A percentile compares a stretch with the other conserved stretches of the same genome.
Conservation (phyloP, 1,140 invertebrate genomes). For the Mercenaria mercenaria region DNA sequence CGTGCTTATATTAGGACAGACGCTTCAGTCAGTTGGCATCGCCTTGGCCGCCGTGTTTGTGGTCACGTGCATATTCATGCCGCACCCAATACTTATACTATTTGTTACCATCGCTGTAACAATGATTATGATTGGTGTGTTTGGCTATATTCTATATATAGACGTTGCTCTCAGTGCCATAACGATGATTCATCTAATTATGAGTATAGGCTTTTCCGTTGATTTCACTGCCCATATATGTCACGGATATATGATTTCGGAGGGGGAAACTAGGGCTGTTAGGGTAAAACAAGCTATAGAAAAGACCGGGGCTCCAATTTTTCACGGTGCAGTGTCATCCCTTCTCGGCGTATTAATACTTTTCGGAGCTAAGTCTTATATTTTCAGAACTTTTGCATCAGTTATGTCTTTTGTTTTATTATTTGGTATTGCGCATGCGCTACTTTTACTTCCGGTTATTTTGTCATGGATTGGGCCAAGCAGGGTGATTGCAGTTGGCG, state of each 20-base stretch:
- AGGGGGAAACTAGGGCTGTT: slow-evolving; percentile 85
- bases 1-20: slow-evolving; percentile 95
- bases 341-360: slow-evolving; percentile 96
- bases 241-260: slow-evolving; percentile 97
- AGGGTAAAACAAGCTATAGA: slow-evolving; percentile 95
- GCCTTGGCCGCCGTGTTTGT: slow-evolving; percentile 98
- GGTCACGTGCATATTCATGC: slow-evolving; percentile 98
- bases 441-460: slow-evolving; percentile 96
- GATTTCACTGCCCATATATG: slow-evolving; percentile 99
- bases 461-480: slow-evolving; percentile 88
- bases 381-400: slow-evolving; percentile 99
- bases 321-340: slow-evolving; percentile 97
- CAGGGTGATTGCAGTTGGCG: neutral
- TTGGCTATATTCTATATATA: slow-evolving; percentile 98
- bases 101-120: slow-evolving; percentile 98
- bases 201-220: slow-evolving; percentile 99
- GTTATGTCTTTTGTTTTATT: slow-evolving; percentile 98
- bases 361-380: slow-evolving; percentile 96
- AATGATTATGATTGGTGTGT: slow-evolving; percentile 97
- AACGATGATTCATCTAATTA: slow-evolving; percentile 99
- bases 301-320: slow-evolving; percentile 95
- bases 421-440: slow-evolving; percentile 97
- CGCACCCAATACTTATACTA: slow-evolving; percentile 95
- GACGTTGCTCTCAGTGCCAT: slow-evolving; percentile 98
- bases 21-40: slow-evolving; percentile 96